Evolutionary conservation across 2,113 vertebrate species (phyloP), one percentile per base, ranked within the genome.

Genomic region (Pogonocichla stellata): DNA sequence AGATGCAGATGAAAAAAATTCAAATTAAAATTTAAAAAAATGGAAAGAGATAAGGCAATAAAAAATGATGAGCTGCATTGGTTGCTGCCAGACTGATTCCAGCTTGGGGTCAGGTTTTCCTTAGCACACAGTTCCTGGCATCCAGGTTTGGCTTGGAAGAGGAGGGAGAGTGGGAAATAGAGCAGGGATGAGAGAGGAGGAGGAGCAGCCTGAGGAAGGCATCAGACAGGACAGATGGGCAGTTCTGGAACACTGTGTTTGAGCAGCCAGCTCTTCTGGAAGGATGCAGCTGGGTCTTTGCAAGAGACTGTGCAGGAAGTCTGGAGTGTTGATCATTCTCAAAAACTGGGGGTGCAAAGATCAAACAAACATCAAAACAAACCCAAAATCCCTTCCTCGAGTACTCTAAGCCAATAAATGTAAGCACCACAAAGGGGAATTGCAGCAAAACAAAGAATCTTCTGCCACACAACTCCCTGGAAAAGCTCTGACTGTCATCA

Each of bases 61-160:
- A 94, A 90, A 51, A 93, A 80, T 89, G 4, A 96, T 88, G 82
- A 97, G 94, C 43, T 96, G 72, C 66, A 93, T 18, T 94, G 95
- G 97, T 96, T 84, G 67, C 70, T 38, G 82, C 96, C 71, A 73
- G 70, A 56, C 87, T 88, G 93, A 96, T 95, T 83, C 74, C 90
- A 95, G 47, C 93, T 97, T 79, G 72, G 72, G 77, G 84, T 62
- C 79, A 91, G 72, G 64, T 45, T 92, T 96, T 87, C 86, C 92
- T 92, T 72, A 85, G 79, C 85, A 60, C 5, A 8, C 89, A 95
- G 87, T 94, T 97, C 94, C 71, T 19, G 65, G 66, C 78, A 80
- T 95, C 93, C 61, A 72, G 95, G 84, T 34, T 95, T 94, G 84
- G 40, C 6, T 42, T 42, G 40, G 40, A 42, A 42, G 16, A 42